Evolutionary conservation across 1,140 invertebrate genomes (phyloP).

Genomic region (Camponotus floridanus): DNA sequence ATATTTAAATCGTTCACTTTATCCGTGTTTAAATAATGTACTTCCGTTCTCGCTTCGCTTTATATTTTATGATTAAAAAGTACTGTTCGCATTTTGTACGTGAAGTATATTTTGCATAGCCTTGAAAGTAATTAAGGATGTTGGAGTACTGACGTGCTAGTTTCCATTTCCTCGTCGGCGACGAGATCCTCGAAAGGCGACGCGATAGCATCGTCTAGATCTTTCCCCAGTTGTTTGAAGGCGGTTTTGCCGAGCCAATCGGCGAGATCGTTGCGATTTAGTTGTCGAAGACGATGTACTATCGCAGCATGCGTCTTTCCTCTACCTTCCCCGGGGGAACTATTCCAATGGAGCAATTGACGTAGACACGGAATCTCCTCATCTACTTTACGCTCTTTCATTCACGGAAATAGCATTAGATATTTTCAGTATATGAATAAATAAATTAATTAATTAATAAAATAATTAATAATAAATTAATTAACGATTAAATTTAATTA

Average conservation of each 20-base stretch:
- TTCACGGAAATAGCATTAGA: not conserved
- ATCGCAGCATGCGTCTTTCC: constrained; percentile 87
- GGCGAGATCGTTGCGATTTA: constrained; percentile 87
- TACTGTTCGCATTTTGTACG: not conserved
- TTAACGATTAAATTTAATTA: not conserved
- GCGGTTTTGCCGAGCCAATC: constrained; percentile 88
- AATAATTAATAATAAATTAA: not conserved
- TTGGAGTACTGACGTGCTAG: constrained; percentile 63
- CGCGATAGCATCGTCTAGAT: constrained; percentile 85
- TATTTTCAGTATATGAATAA: no score
- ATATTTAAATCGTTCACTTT: not conserved
- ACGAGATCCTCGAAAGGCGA: constrained; percentile 76
- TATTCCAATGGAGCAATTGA: constrained; percentile 88
- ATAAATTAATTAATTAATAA: no score
- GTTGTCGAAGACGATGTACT: constrained; percentile 86
- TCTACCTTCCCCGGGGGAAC: constrained; percentile 84
- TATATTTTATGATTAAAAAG: not conserved
- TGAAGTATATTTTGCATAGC: not conserved
- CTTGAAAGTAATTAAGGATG: constrained; percentile 12
- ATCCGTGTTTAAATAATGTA: not conserved
- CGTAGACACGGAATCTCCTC: constrained; percentile 86
- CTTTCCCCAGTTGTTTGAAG: constrained; percentile 87
- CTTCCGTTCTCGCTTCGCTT: not conserved
- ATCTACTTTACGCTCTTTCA: constrained; percentile 83
- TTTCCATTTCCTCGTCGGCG: constrained; percentile 72